phyloP scores from a whole-genome alignment of 2,797 vertebrate genomes.

The Acanthiza pusilla region DNA sequence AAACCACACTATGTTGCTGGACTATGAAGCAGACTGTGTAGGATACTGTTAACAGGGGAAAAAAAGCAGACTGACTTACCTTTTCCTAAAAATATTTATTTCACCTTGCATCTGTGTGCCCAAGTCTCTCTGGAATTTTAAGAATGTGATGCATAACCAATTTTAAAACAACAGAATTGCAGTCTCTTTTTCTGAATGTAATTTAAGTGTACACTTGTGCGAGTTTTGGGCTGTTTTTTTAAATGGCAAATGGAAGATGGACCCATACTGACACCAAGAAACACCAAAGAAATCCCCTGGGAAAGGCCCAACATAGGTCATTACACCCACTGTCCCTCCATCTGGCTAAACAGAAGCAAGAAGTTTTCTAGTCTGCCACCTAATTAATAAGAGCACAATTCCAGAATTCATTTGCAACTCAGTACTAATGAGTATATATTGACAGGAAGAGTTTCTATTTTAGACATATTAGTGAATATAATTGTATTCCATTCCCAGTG shows the following conservation, averaged over 20 bases:
- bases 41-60: not conserved
- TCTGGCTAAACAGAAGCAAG: conserved; percentile 44
- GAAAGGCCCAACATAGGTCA: conserved; percentile 32
- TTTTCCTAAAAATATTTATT: not conserved
- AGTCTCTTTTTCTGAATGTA: conserved; percentile 36
- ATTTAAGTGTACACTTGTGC: conserved; percentile 34
- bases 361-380: conserved; percentile 59
- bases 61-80: not conserved
- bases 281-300: conserved; percentile 53
- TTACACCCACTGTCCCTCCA: conserved; percentile 46
- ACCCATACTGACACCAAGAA: not conserved
- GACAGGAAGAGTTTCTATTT: conserved; percentile 71
- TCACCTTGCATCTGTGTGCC: not conserved
- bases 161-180: conserved; percentile 38
- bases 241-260: conserved; percentile 47
- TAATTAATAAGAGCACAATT: conserved; percentile 75
- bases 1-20: not conserved
- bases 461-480: conserved; percentile 70
- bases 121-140: conserved; percentile 12
- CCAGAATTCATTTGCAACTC: conserved; percentile 69
- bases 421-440: conserved; percentile 69
- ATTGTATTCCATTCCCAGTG: conserved; percentile 66
- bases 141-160: conserved; percentile 32
- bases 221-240: conserved; percentile 44
- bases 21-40: not conserved